Evolutionary conservation across 2,797 vertebrate species (phyloP).

Genomic region (Phataginus tetradactyla): DNA sequence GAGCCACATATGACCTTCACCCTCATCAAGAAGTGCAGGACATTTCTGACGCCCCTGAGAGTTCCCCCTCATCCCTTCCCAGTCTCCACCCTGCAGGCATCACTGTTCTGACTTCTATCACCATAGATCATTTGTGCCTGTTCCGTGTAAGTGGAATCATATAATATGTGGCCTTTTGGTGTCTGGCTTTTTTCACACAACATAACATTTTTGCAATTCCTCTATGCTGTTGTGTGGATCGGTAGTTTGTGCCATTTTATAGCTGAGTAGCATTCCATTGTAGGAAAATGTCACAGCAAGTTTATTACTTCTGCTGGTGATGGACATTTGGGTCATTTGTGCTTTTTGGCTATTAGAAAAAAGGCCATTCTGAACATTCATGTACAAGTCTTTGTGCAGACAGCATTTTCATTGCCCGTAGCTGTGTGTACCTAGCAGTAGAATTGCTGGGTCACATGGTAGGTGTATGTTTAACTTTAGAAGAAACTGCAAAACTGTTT

Average conservation of each 20-base stretch:
- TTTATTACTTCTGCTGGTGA: background rate
- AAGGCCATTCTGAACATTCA: background rate
- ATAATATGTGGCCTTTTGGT: background rate
- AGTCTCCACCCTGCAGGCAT: background rate
- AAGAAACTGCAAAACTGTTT: background rate
- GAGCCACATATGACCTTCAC: background rate
- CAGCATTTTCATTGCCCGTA: background rate
- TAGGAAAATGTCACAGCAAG: background rate
- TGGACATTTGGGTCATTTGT: slow-evolving; percentile 9
- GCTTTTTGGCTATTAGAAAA: background rate
- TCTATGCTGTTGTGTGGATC: background rate
- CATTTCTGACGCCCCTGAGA: background rate
- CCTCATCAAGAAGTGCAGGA: background rate
- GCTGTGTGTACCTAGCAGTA: background rate
- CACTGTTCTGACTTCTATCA: background rate
- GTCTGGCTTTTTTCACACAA: background rate
- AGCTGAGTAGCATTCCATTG: background rate
- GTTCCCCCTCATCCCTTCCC: background rate
- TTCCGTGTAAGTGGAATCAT: background rate
- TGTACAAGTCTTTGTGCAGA: background rate
- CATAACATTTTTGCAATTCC: background rate
- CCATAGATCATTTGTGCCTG: background rate
- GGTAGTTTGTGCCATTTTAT: background rate
- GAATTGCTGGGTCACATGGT: background rate
- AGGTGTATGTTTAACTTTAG: background rate